Evolutionary conservation across 2,113 vertebrate species (phyloP), one percentile per base, ranked within the genome.

Genomic region (Ochotona princeps): DNA sequence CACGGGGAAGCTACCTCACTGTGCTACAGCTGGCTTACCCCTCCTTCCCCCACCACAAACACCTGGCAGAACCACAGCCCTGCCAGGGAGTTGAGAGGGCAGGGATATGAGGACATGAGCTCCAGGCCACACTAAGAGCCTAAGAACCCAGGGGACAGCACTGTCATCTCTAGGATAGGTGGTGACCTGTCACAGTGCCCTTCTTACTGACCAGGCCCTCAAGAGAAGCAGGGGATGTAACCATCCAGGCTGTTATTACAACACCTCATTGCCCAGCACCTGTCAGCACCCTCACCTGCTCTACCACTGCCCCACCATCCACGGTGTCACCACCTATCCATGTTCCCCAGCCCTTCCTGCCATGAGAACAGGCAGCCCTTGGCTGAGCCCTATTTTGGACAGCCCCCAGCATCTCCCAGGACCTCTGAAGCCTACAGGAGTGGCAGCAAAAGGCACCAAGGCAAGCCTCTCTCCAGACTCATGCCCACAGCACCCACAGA

Each of bases 41-140:
- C 8, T 30, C 84, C 80, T 66, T 85, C 75, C 57, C 70, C 74
- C 21, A 67, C 25, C 86, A 70, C 38, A 44, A 44, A 49, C 70
- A 66, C 66, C 93, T 93, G 94, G 90, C 85, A 94, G 66, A 93
- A 78, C 44, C 14, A 13, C 38, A 60, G 35, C 21, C 38, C 60
- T 57, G 73, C 87, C 88, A 82, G 91, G 89, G 65, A 83, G 70
- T 83, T 83, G 83, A 74, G 83, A 35, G 60, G 25, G 15, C 26
- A 35, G 32, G 21, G 25, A 17, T 30, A 1, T 70, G 60, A 85
- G 38, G 47, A 47, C 26, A 87, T 25, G 72, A 51, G 79, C 82
- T 84, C 35, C 18, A 73, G 26, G 69, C 84, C 72, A 78, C 26
- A 83, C 70, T n/a, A 8, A 35, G 18, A 75, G 57, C 60, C 89